Conservation (phyloP, 2,888 invertebrate genomes). For the Cryptocephalus moraei region DNA sequence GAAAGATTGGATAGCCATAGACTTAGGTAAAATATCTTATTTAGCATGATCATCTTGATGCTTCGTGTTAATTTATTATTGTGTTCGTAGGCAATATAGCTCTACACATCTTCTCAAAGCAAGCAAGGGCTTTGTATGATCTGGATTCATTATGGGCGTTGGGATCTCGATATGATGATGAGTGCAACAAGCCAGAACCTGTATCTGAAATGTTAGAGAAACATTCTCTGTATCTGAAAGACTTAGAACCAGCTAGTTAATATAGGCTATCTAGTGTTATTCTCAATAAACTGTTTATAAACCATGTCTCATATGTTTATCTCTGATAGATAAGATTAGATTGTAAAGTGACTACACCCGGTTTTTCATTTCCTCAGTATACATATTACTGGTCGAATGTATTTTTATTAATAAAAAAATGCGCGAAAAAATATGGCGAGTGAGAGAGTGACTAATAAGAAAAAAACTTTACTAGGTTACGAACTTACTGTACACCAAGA, state of each 20-base stretch:
- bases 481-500: constrained; percentile 38
- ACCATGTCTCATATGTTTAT: background rate
- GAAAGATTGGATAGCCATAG: constrained; percentile 80
- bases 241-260: constrained; percentile 47
- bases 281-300: constrained; percentile 3
- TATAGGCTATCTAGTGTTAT: constrained; percentile 2
- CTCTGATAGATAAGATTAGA: too few relatives aligned
- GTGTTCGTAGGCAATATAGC: constrained; percentile 73
- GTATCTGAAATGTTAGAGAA: constrained; percentile 54
- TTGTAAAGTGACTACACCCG: too few relatives aligned
- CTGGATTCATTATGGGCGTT: constrained; percentile 87
- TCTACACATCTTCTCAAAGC: constrained; percentile 72
- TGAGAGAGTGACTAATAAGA: constrained; percentile 2
- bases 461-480: constrained; percentile 28
- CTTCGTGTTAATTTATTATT: background rate
- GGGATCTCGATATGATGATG: constrained; percentile 69
- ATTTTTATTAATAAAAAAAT: too few relatives aligned
- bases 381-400: too few relatives aligned
- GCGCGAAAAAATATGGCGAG: background rate
- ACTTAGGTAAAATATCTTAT: constrained; percentile 54
- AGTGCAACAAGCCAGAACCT: constrained; percentile 50
- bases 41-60: background rate
- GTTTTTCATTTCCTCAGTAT: too few relatives aligned
- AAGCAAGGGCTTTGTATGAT: constrained; percentile 65
- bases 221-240: constrained; percentile 54